Base-by-base conservation (phyloP, 2,113 vertebrate genomes). In the Cairina moschata region DNA sequence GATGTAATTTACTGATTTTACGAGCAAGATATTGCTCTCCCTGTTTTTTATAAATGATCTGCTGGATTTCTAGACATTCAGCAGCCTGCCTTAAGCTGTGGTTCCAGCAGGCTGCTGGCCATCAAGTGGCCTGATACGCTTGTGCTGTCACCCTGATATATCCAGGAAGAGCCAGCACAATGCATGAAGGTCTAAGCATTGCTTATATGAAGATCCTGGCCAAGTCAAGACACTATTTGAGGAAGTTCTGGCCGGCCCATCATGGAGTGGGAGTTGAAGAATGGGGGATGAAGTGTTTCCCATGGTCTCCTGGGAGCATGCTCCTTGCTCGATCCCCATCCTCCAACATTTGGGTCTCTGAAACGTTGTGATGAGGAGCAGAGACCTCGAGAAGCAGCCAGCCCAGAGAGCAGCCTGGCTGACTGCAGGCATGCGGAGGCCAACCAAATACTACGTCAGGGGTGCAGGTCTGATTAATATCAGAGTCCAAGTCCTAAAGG, bases 391-490 rank as follows among this genome's bases (percentile, higher is more conserved):
- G 31, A 5, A 90, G 23, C 79, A 90, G 59, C 59, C 75, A 40
- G 31, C 50, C 63, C 76, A 88, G 68, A 71, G 55, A 83, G 55
- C 59, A 86, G 52, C 86, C 86, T 93, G 80, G 55, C 68, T 95
- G 73, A 34, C 66, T 55, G 65, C 60, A 74, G 62, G 52, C 60
- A 25, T 52, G 66, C 13, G 48, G 80, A 83, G 77, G 73, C 80
- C 75, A 88, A 84, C 66, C 80, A 65, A 46, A 17, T 55, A 52
- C 76, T 71, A 2, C 40, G 62, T 56, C 91, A 91, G 69, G 13
- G 60, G 29, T 67, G 80, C 42, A 84, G 68, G 20, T 74, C 94
- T 96, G 91, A 95, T 92, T 86, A 81, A 91, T 91, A 58, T 34
- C 86, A 65, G 46, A 67, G 32, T 36, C 78, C 77, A 68, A 20